Base-by-base conservation (phyloP, 2,888 invertebrate genomes). In the Ophraella communa region DNA sequence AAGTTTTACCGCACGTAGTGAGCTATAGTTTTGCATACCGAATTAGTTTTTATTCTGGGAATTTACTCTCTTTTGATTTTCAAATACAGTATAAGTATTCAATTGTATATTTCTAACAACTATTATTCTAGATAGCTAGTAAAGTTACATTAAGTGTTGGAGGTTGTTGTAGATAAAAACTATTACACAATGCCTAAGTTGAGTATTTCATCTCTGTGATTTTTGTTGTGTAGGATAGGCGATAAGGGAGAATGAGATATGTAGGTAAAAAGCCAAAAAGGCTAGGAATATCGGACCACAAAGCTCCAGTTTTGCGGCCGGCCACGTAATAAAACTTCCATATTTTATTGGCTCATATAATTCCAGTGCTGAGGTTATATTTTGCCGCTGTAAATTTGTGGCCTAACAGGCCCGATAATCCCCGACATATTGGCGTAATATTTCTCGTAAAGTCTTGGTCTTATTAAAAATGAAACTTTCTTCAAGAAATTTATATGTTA, bases 281-380 rank as follows among this genome's bases (percentile, higher is more conserved):
- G 63, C 51, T 20, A 65, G 66, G 69, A 69, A 65, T 66, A 68
- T 68, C 68, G 60, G 61, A 67, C 70, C 67, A 65, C 70, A 66
- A 59, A 67, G 65, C 63, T 45, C 64, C 69, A 57, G 67, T 67
- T n/a, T 60, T 70, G 70, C 64, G 72, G 71, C 66, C 68, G 69
- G 68, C 69, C 68, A 52, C 62, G 67, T 68, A 70, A 69, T 75
- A 74, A 75, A 75, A 74, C 73, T 75, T 73, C 72, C 73, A 74
- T 74, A 72, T 75, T 74, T 74, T 75, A 74, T 74, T 73, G 73
- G 71, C 65, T 69, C 67, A 65, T 73, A 75, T 74, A 75, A 66
- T 61, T 62, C 47, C 67, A 51, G 67, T 60, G 58, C 61, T 33
- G 64, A 63, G 58, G 61, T 65, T 61, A 61, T 64, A 64, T 56